Base-by-base conservation (phyloP, 2,113 vertebrate genomes). In the Blennius ocellaris region DNA sequence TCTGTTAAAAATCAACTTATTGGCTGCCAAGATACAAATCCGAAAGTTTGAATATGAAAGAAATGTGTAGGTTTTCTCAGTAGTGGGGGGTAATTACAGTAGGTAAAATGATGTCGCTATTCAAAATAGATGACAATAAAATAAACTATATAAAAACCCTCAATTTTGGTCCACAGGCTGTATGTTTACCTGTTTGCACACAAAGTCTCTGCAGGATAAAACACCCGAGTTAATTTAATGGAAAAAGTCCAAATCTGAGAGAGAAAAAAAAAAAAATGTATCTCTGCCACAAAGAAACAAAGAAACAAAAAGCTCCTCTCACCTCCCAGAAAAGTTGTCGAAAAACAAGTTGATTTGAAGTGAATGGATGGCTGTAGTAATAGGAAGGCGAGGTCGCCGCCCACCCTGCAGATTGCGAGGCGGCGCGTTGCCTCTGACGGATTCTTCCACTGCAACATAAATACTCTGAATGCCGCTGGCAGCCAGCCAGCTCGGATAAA, bases 321-420 rank as follows among this genome's bases (percentile, higher is more conserved):
- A 60, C 55, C 67, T 57, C 45, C 60, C 57, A 5, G 62, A 73
- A 44, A 37, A n/a, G 38, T 3, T 70, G 64, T 69, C 64, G 66
- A 64, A 70, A 78, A 81, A 76, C 61, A 36, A 47, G 49, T 73
- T 73, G 47, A 62, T 67, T 73, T 48, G 63, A 45, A n/a, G 16
- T 59, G 53, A 17, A 16, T 10, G 0, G 11, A 43, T 56, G 16
- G 2, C 43, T 56, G 0, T 6, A 17, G 49, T 55, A 63, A 70
- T 37, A 47, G 71, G 38, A 48, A 39, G 16, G 49, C 30, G 6
- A 30, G 62, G 2, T 2, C n/a, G n/a, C n/a, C n/a, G n/a, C n/a
- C n/a, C n/a, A n/a, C n/a, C n/a, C n/a, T n/a, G n/a, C 41, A 60
- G 38, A 67, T 15, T 9, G 55, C 0, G 53, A 64, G 62, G 44